Conservation (phyloP, 2,888 invertebrate species). For the Drosophila melanosoma region DNA sequence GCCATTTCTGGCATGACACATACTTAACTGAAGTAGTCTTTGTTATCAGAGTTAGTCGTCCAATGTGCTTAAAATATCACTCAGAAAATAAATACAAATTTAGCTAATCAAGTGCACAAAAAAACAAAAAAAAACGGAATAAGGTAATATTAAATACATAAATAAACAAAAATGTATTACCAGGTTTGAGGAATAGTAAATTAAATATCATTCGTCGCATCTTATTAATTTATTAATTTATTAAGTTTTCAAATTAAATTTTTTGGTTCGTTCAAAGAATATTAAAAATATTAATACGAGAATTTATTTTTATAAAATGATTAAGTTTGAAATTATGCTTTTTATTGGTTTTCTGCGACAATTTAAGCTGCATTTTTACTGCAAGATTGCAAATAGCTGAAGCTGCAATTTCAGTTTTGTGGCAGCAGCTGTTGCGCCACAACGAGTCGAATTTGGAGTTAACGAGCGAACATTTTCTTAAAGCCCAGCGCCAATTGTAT, state of each 20-base stretch:
- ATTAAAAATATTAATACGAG: not conserved
- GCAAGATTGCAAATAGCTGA: constrained; percentile 10
- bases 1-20: constrained; percentile 1
- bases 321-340: not conserved
- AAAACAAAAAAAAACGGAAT: not conserved
- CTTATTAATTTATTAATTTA: too few relatives aligned
- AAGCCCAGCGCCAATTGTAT: constrained; percentile 69
- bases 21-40: not conserved
- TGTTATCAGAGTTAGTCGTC: not conserved
- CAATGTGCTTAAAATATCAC: not conserved
- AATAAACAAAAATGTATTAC: too few relatives aligned
- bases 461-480: constrained; percentile 67
- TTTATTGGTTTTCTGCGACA: not conserved
- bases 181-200: not conserved
- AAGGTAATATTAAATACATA: not conserved
- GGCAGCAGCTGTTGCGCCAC: constrained; percentile 51
- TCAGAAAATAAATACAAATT: not conserved
- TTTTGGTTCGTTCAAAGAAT: not conserved
- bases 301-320: not conserved
- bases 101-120: not conserved
- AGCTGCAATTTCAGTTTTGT: constrained; percentile 41
- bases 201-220: not conserved
- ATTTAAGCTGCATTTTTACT: constrained; percentile 22
- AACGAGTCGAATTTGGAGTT: constrained; percentile 34
- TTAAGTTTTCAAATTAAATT: not conserved